A percentile compares a stretch with the other conserved stretches of the same genome.
Conservation (phyloP, 1,140 invertebrate genomes). For the Daktulosphaira vitifoliae region DNA sequence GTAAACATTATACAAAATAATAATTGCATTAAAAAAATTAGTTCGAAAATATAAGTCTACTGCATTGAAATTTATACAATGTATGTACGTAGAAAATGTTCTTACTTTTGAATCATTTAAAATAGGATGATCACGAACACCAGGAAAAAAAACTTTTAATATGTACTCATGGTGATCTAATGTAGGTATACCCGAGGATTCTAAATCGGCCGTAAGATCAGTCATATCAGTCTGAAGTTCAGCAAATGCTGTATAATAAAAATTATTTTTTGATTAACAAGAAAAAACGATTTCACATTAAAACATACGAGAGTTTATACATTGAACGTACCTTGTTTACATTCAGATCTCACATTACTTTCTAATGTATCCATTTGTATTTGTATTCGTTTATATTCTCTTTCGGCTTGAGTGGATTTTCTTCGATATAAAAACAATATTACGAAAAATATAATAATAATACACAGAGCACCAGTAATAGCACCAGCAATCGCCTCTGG, state of each 20-base stretch:
- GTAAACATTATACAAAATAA: neutral
- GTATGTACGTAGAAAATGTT: neutral
- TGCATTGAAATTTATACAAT: neutral
- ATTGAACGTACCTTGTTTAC: constrained; percentile 75
- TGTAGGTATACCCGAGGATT: constrained; percentile 91
- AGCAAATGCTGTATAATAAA: constrained; percentile 73
- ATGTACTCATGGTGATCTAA: constrained; percentile 93
- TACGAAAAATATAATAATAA: constrained; percentile 75
- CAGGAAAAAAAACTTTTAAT: constrained; percentile 97
- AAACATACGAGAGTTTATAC: no score
- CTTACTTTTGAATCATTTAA: constrained; percentile 69
- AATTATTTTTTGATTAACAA: constrained; percentile 3
- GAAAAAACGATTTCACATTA: no score
- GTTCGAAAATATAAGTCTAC: neutral
- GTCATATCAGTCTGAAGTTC: constrained; percentile 99
- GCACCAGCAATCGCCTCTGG: constrained; percentile 79
- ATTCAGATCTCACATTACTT: constrained; percentile 93
- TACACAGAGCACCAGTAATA: constrained; percentile 68
- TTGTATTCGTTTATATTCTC: constrained; percentile 94
- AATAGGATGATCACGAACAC: constrained; percentile 84
- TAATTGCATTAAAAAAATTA: no score
- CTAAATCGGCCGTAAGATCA: constrained; percentile 90
- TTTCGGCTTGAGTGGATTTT: constrained; percentile 87
- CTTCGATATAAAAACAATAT: constrained; percentile 80
- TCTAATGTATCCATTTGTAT: constrained; percentile 99